Base-by-base conservation (phyloP, 2,113 vertebrate species). In the Platichthys stellatus region DNA sequence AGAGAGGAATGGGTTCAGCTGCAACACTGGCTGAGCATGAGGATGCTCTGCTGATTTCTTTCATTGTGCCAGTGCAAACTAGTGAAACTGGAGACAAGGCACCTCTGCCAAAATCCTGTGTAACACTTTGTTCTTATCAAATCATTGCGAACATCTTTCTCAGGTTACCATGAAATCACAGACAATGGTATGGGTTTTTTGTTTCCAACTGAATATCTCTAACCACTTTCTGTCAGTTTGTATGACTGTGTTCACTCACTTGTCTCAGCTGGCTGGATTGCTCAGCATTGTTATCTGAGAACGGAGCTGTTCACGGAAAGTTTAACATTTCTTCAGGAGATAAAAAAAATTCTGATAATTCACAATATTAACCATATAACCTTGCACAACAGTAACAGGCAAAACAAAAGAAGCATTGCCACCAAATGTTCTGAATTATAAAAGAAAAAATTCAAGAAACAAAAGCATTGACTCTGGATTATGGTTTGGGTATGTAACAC, bases 271-370 rank as follows among this genome's bases (percentile, higher is more conserved):
- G 76, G 40, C 72, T 57, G 24, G 26, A 13, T 77, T 83, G 74
- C 74, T 72, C 43, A 80, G 60, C 26, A 53, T 64, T 75, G 72
- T 81, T 84, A 87, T 86, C 71, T 72, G 69, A 81, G 54, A 88
- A 61, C 8, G 9, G 61, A 81, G 83, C 76, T 40, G 49, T 69
- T 79, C 47, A 49, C 23, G 5, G 59, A 85, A 80, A 71, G n/a
- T 59, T 20, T 62, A 79, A 53, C 67, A 54, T 20, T 62, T 73
- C 65, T 81, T 69, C 61, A 61, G 43, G 53, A 66, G 17, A 53
- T 23, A 60, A 2, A 54, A 70, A 28, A 31, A 53, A 23, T 78
- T 75, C 24, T 47, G 71, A 89, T 82, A 82, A 75, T 77, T 73
- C 70, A 72, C 58, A 45, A 24, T 18, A 23, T 67, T 78, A 73